Evolutionary conservation across 2,113 vertebrate genomes (phyloP), one percentile per base, ranked within the genome.

Genomic region (Uria lomvia): DNA sequence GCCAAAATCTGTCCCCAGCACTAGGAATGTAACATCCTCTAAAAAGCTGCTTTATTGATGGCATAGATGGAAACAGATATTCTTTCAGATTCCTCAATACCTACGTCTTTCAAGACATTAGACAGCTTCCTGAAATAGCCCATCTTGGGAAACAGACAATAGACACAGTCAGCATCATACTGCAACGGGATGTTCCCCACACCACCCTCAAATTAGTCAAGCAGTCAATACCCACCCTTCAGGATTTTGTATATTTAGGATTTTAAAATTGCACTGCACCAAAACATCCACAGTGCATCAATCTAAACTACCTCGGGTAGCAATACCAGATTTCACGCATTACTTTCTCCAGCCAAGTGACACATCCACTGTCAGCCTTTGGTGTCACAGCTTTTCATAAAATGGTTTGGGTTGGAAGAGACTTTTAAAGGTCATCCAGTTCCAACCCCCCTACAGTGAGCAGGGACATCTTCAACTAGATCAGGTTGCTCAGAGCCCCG

Each of bases 81-180:
- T 34, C 40, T 34, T 73, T 88, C 56, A 59, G 47, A 60, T 26
- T 62, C 56, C 53, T 66, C n/a, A 38, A 38, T 59, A 30, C 59
- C 42, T 29, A 21, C 15, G 30, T 38, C 70, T 52, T 50, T 5
- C 56, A 75, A 47, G 29, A 68, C 15, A 9, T 34, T 27, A 38
- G 34, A 11, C 24, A 77, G 65, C 16, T 53, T 42, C 56, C n/a
- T 43, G 32, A 66, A 92, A 55, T 0, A 90, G 42, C 38, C 70
- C 29, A 2, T 2, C 3, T 0, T 32, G 8, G 36, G 34, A 85
- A n/a, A 55, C 15, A 13, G 9, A 20, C 27, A 65, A 40, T 3
- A n/a, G 27, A 30, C 24, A n/a, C 5, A 67, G 34, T 5, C 40
- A 40, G 56, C 9, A 13, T 13, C 38, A 36, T 14, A 62, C 45